Base-by-base conservation (phyloP, 2,113 vertebrate species). In the Oreochromis aureus region DNA sequence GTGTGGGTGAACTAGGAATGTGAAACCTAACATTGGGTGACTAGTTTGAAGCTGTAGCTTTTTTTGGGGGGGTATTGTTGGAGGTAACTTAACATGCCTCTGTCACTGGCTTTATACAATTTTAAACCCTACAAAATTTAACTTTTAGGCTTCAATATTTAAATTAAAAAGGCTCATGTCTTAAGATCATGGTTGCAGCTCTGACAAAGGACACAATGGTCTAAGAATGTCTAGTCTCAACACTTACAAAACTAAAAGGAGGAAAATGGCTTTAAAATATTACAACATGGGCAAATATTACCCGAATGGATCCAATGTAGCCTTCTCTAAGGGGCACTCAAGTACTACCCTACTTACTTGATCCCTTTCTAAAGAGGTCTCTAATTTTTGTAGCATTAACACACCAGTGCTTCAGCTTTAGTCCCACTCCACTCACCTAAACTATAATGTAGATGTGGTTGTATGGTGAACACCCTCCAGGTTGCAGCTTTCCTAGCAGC, bases 361-460 rank as follows among this genome's bases (percentile, higher is more conserved):
- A 59, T 61, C 58, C 58, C 58, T 18, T 61, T 18, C 8, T 8
- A 32, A 18, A 61, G 5, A 10, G 32, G 58, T 18, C 0, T 0
- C 58, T 30, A 16, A 59, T 3, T 18, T 32, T 61, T 18, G 27
- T 15, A 15, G 24, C 55, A 3, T 58, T 27, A 15, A 12, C 24
- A 15, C 56, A 30, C 24, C 13, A 58, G 24, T 58, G 13, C 56
- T 58, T 30, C 3, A 8, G 0, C 7, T 58, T 27, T 58, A 15
- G 7, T 58, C 24, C 24, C 55, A 15, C 18, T 19, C 18, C 7
- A 19, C 55, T 58, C 12, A 27, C 24, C 55, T 56, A 58, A 58
- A 58, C 24, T 2, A 15, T 27, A 30, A 30, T 30, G 30, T 30
- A 30, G 4, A 27, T 27, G 55, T 58, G 12, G 24, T 22, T 0